These are phyloP conservation scores for Ornithoptera priamus DNA, from an alignment of 2,888 invertebrate species.

Conservation along the genomic window DNA sequence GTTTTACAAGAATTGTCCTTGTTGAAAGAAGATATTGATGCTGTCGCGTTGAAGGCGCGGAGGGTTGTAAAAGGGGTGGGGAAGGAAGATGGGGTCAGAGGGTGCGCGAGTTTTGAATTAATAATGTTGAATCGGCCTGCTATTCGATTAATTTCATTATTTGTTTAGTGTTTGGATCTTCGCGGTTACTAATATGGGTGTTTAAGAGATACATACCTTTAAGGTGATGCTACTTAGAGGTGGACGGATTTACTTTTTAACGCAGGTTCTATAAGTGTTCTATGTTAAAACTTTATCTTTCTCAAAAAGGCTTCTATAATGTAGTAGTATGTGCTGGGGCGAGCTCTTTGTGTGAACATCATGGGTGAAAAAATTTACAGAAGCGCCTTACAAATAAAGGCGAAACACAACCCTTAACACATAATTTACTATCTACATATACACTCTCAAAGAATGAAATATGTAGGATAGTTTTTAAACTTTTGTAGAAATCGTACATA, in stretches of 20 bases:
- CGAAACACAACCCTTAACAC: no score
- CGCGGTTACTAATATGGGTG: slow-evolving; percentile 39
- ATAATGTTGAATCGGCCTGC: slow-evolving; percentile 76
- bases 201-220: slow-evolving; percentile 26
- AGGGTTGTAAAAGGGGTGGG: slow-evolving; percentile 30
- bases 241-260: neutral
- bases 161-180: slow-evolving; percentile 61
- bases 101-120: slow-evolving; percentile 71
- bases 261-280: no score
- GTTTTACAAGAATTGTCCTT: slow-evolving; percentile 49
- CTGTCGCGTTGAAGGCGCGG: slow-evolving; percentile 38
- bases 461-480: neutral
- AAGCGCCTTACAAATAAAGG: no score
- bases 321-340: no score
- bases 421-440: no score
- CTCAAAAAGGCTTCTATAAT: no score
- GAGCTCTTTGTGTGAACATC: no score
- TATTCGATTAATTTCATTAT: slow-evolving; percentile 77
- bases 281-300: no score
- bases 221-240: neutral
- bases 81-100: slow-evolving; percentile 42
- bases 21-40: slow-evolving; percentile 57
- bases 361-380: no score
- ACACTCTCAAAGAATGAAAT: no score
- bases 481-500: neutral